Evolutionary conservation across 2,888 invertebrate genomes (phyloP).

Genomic region (Amorpha juglandis): DNA sequence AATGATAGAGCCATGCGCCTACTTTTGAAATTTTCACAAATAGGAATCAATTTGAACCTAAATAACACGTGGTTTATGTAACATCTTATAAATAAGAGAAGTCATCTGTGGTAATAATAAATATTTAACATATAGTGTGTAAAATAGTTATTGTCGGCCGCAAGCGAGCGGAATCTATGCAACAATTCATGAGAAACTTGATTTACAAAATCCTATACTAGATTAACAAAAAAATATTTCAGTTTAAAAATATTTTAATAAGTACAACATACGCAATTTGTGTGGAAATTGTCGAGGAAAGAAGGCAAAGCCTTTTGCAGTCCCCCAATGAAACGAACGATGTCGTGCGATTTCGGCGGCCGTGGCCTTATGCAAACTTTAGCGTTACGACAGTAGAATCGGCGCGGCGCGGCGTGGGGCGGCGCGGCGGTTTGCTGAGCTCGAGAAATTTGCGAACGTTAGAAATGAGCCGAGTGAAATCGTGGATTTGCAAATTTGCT

Average conservation of each 20-base stretch:
- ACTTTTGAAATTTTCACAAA: slow-evolving; percentile 16
- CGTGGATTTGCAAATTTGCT: slow-evolving; percentile 26
- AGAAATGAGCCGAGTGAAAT: slow-evolving; percentile 41
- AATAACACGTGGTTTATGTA: slow-evolving; percentile 14
- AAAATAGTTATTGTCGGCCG: slow-evolving; percentile 4
- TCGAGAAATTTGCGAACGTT: slow-evolving; percentile 48
- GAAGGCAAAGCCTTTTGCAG: slow-evolving; percentile 41
- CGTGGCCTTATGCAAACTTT: slow-evolving; percentile 59
- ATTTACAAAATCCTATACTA: not conserved
- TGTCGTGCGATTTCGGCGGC: slow-evolving; percentile 47
- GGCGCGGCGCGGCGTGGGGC: slow-evolving; percentile 29
- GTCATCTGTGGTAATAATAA: slow-evolving; percentile 11
- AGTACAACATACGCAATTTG: slow-evolving; percentile 43
- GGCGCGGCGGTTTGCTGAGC: slow-evolving; percentile 29
- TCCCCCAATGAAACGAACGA: slow-evolving; percentile 45
- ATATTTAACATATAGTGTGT: slow-evolving; percentile 15
- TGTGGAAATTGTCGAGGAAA: slow-evolving; percentile 43
- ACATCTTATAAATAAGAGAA: slow-evolving; percentile 14
- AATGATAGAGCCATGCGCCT: slow-evolving; percentile 17
- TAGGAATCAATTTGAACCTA: slow-evolving; percentile 22
- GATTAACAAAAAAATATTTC: slow-evolving; percentile 2
- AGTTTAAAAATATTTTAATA: slow-evolving; percentile 33
- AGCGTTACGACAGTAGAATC: slow-evolving; percentile 45
- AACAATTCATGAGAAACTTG: not conserved
- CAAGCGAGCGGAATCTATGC: not conserved